Base-by-base conservation (phyloP, 1,140 invertebrate species). In the Mercenaria mercenaria region DNA sequence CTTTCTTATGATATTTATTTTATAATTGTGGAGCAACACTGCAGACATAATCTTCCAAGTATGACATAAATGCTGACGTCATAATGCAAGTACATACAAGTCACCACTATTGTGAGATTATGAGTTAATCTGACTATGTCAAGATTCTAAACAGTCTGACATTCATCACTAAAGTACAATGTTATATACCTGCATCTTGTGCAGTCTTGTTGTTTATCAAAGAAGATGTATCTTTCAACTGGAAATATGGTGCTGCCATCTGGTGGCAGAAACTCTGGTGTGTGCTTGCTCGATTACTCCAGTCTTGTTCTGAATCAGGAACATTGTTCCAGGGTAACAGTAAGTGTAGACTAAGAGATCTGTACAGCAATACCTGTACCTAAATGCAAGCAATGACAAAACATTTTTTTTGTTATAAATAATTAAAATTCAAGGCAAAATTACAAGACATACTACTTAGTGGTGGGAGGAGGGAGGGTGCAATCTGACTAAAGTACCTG, bases 341-440 rank as follows among this genome's bases (percentile, higher is more conserved):
- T n/a, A 97, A 93, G 82, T 97, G 96, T 83, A 97, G 96, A 69
- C 97, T 96, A 56, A 97, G 95, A 3, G 97, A 96, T 76, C 97
- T 94, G 83, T 96, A 96, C 11, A 97, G 90, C 67, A 97, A 94
- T 59, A 96, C 92, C 91, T 96, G 96, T 26, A 96, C 96, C 96
- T 97, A 47, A 47, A 47, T 47, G 15, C 43, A 47, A 8, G 43
- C 43, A 47, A n/a, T n/a, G n/a, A n/a, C n/a, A n/a, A n/a, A n/a
- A n/a, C n/a, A n/a, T n/a, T n/a, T n/a, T n/a, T n/a, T n/a, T n/a
- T n/a, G n/a, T n/a, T n/a, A n/a, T n/a, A n/a, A n/a, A n/a, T n/a
- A n/a, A n/a, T n/a, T n/a, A n/a, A n/a, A n/a, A n/a, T n/a, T n/a
- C n/a, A n/a, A n/a, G n/a, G n/a, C n/a, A n/a, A n/a, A n/a, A n/a